Percentiles rank a stretch among this genome's conserved stretches.
phyloP scores from a whole-genome alignment of 1,140 invertebrate genomes.

The Drosophila yakuba region DNA sequence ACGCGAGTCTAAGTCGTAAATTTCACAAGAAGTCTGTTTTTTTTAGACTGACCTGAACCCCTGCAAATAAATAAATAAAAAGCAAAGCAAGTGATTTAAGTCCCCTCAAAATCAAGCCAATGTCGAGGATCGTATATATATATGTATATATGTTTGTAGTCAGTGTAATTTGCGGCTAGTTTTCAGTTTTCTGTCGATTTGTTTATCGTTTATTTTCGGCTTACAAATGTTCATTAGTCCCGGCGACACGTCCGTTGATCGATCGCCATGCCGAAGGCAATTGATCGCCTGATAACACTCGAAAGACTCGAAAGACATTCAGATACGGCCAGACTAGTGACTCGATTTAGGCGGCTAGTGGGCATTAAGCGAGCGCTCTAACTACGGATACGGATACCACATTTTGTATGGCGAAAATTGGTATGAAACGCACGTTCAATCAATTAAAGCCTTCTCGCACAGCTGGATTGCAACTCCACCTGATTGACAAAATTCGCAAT shows the following conservation, averaged over 20 bases:
- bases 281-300: slow-evolving; percentile 72
- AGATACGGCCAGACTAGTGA: slow-evolving; percentile 54
- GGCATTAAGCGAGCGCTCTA: slow-evolving; percentile 51
- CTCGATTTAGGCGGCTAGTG: slow-evolving; percentile 37
- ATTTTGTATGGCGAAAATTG: slow-evolving; percentile 51
- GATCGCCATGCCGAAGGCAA: slow-evolving; percentile 69
- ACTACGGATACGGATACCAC: slow-evolving; percentile 50
- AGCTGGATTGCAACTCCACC: slow-evolving; percentile 41
- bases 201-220: slow-evolving; percentile 48
- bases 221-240: slow-evolving; percentile 71
- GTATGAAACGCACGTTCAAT: slow-evolving; percentile 74
- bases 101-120: slow-evolving; percentile 17
- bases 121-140: slow-evolving; percentile 21
- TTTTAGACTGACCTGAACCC: slow-evolving; percentile 14
- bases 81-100: slow-evolving; percentile 19
- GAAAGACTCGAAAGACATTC: slow-evolving; percentile 63
- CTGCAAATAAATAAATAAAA: slow-evolving; percentile 5
- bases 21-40: slow-evolving; percentile 20
- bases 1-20: slow-evolving; percentile 15
- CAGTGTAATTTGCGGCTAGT: slow-evolving; percentile 18
- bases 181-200: slow-evolving; percentile 27
- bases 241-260: slow-evolving; percentile 73
- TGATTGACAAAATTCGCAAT: slow-evolving; percentile 15
- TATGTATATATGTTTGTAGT: background rate
- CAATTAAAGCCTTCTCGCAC: slow-evolving; percentile 74